Evolutionary conservation across 2,888 invertebrate species (phyloP), one percentile per base, ranked within the genome.

Genomic region (Ceriagrion tenellum): DNA sequence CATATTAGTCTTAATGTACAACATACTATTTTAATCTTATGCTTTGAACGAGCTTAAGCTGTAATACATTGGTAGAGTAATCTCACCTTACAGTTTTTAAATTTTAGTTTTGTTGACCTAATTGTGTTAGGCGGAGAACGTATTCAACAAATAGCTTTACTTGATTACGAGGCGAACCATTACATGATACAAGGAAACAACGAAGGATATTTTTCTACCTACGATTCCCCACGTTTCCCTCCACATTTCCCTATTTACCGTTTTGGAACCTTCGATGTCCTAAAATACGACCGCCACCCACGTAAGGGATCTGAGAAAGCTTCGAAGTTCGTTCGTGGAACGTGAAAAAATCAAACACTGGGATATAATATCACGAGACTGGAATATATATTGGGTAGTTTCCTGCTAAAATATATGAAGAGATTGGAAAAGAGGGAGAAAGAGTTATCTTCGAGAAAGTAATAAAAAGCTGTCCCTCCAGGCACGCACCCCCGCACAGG

Each of bases 341-440:
- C 81, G 81, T 81, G 81, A 35, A 81, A 81, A 81, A 81, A 81
- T 81, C 30, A 81, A 35, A 35, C 35, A 35, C 35, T 35, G 35
- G 81, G 81, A 81, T 18, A 35, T 81, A 35, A 18, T 81, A 81
- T 81, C 81, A 81, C 81, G 81, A 13, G 81, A 35, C 81, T 35
- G 30, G 81, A 81, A 81, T 81, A 81, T 26, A 81, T 81, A 81
- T 81, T 18, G 81, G 4, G 2, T 81, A 81, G 81, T 81, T 81
- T 81, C 81, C 81, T 35, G 30, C 81, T 81, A 81, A 81, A 81
- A 81, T 81, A 81, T 35, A 81, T 35, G 81, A 81, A 81, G 81
- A 81, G 35, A 30, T 81, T 35, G 81, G 81, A 81, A 81, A 81
- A 81, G 81, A 35, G 35, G 81, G 18, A 81, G 81, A 81, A 35